phyloP scores from a whole-genome alignment of 2,113 vertebrate genomes.

The Oxyruncus cristatus region DNA sequence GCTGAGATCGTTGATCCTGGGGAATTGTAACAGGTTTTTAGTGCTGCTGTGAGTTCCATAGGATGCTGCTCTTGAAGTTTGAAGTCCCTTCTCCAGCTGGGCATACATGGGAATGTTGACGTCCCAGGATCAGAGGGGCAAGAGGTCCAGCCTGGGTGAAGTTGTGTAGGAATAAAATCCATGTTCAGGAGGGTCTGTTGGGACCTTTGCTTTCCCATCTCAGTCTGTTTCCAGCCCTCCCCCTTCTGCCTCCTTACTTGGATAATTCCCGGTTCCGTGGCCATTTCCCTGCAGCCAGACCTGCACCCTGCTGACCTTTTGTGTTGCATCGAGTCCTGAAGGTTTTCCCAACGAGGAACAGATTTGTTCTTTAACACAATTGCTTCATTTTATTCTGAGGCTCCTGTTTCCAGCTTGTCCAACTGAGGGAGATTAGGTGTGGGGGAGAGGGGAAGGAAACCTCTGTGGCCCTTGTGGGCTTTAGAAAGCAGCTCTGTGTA shows the following conservation, averaged over 20 bases:
- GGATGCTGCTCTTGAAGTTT: neutral
- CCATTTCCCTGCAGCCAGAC: neutral
- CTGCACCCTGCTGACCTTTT: neutral
- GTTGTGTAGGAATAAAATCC: neutral
- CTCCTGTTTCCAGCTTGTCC: neutral
- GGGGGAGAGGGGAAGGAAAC: neutral
- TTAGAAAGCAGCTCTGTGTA: slow-evolving; percentile 54
- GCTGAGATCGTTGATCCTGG: neutral
- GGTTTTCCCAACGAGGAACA: neutral
- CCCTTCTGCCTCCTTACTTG: neutral
- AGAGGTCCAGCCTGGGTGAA: neutral
- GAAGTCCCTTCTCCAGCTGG: neutral
- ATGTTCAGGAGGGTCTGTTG: neutral
- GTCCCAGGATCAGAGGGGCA: neutral
- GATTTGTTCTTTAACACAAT: neutral
- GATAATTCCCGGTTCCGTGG: neutral
- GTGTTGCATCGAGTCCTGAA: too few species aligned
- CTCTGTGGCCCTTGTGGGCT: neutral
- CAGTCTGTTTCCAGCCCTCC: neutral
- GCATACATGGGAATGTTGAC: neutral
- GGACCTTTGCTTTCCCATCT: neutral
- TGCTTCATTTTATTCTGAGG: neutral
- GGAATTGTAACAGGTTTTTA: neutral
- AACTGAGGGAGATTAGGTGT: slow-evolving; percentile 4
- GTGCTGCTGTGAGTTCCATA: neutral